These are phyloP conservation scores for Zosterops pallidus DNA, from an alignment of 2,113 vertebrate species.

Conservation along the genomic window DNA sequence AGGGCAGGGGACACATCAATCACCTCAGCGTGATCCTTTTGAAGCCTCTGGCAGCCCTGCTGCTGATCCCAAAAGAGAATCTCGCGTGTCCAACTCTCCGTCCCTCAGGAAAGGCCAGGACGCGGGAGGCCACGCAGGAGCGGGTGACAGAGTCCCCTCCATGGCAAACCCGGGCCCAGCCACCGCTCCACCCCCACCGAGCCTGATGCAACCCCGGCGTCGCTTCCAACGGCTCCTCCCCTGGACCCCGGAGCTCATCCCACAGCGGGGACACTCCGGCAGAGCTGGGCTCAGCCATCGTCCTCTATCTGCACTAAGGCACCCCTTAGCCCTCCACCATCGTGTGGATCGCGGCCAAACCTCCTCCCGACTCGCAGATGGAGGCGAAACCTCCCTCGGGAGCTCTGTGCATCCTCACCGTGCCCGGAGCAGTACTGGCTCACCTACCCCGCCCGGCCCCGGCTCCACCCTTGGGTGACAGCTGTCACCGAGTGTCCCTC, in stretches of 20 bases:
- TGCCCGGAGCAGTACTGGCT: neutral
- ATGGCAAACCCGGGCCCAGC: neutral
- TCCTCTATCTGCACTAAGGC: fast-evolving
- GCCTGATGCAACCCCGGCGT: constrained; percentile 6
- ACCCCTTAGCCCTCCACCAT: neutral
- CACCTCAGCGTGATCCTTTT: fast-evolving
- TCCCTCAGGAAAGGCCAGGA: neutral
- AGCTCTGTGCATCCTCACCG: neutral
- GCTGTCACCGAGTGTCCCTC: neutral
- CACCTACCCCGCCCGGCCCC: neutral
- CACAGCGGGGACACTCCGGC: fast-evolving
- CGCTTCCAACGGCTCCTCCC: constrained; percentile 18
- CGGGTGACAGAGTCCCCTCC: neutral
- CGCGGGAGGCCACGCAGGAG: fast-evolving
- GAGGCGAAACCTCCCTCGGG: neutral
- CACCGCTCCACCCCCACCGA: neutral
- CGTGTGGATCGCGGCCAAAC: fast-evolving
- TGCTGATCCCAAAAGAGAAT: neutral
- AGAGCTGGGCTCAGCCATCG: fast-evolving
- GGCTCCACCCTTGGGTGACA: neutral
- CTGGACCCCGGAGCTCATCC: neutral
- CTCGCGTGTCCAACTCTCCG: neutral
- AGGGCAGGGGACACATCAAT: neutral
- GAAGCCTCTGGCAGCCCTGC: neutral
- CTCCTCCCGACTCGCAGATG: fast-evolving